Evolutionary conservation across 2,888 invertebrate genomes (phyloP).

Genomic region (Vanessa cardui): DNA sequence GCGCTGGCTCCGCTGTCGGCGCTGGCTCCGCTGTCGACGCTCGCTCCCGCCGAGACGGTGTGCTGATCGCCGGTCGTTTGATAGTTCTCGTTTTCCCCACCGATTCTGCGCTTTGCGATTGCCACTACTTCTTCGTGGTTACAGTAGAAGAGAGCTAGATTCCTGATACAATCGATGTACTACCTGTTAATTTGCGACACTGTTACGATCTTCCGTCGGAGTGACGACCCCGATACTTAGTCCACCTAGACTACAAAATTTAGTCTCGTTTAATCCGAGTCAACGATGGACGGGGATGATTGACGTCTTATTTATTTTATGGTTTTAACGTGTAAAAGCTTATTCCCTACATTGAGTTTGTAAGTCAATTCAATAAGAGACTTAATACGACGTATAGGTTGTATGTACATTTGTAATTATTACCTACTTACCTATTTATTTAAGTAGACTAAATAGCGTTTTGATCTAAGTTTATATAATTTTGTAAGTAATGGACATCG

Average conservation of each 20-base stretch:
- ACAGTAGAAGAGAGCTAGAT: conserved; percentile 10
- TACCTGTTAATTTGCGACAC: conserved; percentile 38
- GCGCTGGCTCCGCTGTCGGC: conserved; percentile 40
- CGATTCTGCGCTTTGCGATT: conserved; percentile 39
- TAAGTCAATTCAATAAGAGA: conserved; percentile 35
- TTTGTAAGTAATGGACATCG: conserved; percentile 29
- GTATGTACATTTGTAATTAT: conserved; percentile 33
- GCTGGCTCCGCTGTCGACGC: conserved; percentile 38
- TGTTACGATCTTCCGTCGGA: conserved; percentile 8
- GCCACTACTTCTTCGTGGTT: conserved; percentile 26
- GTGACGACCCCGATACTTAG: background rate
- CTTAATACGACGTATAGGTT: conserved; percentile 31
- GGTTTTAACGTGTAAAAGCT: conserved; percentile 5
- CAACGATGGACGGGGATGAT: conserved; percentile 33
- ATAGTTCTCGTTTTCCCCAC: conserved; percentile 43
- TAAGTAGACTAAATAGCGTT: conserved; percentile 16
- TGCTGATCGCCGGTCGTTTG: conserved; percentile 54
- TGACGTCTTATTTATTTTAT: conserved; percentile 12
- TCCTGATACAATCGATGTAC: conserved; percentile 29
- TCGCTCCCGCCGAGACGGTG: conserved; percentile 66
- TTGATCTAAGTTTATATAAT: conserved; percentile 15
- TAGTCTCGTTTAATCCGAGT: conserved; percentile 25
- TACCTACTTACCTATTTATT: conserved; percentile 21
- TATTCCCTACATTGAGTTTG: conserved; percentile 34
- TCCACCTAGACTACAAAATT: conserved; percentile 16